Conservation (phyloP, 2,113 vertebrate genomes). For the Neotoma lepida region DNA sequence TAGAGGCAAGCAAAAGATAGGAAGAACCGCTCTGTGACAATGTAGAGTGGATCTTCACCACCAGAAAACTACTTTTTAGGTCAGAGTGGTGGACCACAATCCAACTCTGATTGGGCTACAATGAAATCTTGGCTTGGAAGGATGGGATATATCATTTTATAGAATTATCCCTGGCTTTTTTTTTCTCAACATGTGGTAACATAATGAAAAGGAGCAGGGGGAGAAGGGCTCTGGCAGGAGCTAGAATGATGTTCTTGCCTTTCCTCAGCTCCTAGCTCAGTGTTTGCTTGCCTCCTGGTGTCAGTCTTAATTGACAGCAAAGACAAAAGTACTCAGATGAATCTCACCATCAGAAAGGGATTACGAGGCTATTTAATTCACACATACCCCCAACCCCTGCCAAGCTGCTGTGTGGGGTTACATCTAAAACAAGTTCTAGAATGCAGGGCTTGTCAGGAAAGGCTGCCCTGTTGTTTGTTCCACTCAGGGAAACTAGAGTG, state of each 20-base stretch:
- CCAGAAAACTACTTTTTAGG: slow-evolving; percentile 3
- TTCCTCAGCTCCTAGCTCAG: not conserved
- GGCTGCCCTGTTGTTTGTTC: not conserved
- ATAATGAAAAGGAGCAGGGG: slow-evolving; percentile 26
- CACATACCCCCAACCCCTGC: not conserved
- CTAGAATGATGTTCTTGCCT: slow-evolving; percentile 15
- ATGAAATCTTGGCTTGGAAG: slow-evolving; percentile 28
- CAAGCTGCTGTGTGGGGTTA: not conserved
- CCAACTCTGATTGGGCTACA: slow-evolving; percentile 30
- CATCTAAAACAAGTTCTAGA: slow-evolving; percentile 38
- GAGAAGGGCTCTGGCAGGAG: slow-evolving; percentile 6
- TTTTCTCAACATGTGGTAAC: slow-evolving; percentile 37
- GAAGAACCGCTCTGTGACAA: slow-evolving; percentile 53
- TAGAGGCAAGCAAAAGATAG: slow-evolving; percentile 55
- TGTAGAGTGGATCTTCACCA: slow-evolving; percentile 35
- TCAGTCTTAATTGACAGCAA: slow-evolving; percentile 26
- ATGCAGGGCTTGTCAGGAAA: slow-evolving; percentile 45
- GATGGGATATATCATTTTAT: not conserved
- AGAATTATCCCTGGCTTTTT: not conserved
- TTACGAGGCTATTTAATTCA: slow-evolving; percentile 2
- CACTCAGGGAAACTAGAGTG: slow-evolving; percentile 4
- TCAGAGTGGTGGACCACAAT: not conserved
- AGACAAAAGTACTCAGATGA: slow-evolving; percentile 17
- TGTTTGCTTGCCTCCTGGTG: not conserved
- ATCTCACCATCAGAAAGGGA: not conserved